phyloP scores from a whole-genome alignment of 2,888 invertebrate genomes.

The Atherix ibis region DNA sequence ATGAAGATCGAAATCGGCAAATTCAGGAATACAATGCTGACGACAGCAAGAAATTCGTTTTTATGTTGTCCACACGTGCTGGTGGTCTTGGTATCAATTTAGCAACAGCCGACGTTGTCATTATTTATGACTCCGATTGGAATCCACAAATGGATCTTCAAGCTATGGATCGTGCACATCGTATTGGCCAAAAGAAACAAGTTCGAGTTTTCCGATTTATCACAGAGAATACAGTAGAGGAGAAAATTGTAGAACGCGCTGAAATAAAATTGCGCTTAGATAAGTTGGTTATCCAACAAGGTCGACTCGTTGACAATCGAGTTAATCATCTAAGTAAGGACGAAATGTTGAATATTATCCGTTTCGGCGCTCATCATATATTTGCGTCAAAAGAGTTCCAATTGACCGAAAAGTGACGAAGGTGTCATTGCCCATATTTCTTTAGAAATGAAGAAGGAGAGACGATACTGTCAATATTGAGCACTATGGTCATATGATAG shows the following conservation, averaged over 20 bases:
- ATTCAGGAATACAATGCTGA: constrained; percentile 92
- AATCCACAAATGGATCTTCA: constrained; percentile 98
- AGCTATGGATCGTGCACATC: constrained; percentile 96
- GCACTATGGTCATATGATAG: no score
- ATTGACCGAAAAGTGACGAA: constrained; percentile 95
- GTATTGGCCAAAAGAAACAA: constrained; percentile 95
- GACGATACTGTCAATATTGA: no score
- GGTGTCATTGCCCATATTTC: no score
- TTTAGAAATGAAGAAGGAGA: no score
- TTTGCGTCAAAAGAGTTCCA: constrained; percentile 96
- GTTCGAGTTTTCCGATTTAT: constrained; percentile 86
- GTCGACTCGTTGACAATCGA: constrained; percentile 78
- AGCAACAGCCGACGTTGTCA: constrained; percentile 93
- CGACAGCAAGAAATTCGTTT: constrained; percentile 83
- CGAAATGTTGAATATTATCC: constrained; percentile 97
- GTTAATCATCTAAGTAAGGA: constrained; percentile 85
- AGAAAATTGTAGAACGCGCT: constrained; percentile 95
- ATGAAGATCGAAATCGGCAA: constrained; percentile 87
- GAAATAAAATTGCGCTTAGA: constrained; percentile 92
- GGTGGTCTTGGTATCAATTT: constrained; percentile 97
- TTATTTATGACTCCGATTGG: constrained; percentile 98
- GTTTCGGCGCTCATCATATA: constrained; percentile 98
- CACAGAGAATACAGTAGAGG: constrained; percentile 97
- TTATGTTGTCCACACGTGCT: constrained; percentile 96
- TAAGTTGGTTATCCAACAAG: constrained; percentile 95